A percentile compares a stretch with the other conserved stretches of the same genome.
phyloP scores from a whole-genome alignment of 2,797 vertebrate genomes.

The Enteromius fasciolatus region DNA sequence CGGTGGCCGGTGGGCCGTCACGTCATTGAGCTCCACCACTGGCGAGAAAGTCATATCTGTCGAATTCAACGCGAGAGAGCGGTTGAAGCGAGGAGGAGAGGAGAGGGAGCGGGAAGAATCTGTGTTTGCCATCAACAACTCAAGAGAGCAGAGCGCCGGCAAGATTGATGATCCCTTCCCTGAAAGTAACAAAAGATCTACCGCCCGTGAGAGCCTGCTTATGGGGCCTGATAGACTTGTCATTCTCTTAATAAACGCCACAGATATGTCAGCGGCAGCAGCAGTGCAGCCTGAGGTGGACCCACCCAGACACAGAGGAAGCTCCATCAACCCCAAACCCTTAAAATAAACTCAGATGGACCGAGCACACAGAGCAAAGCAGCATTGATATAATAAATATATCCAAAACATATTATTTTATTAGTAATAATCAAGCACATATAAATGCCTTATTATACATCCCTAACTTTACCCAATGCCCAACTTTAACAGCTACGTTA shows the following conservation, averaged over 20 bases:
- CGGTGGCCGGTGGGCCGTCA: conserved; percentile 73
- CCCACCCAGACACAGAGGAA: conserved; percentile 55
- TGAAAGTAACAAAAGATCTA: conserved; percentile 84
- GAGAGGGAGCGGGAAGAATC: conserved; percentile 62
- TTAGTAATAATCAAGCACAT: too few species aligned
- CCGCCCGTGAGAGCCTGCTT: conserved; percentile 83
- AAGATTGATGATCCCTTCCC: conserved; percentile 91
- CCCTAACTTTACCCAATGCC: neutral
- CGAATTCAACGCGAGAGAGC: conserved; percentile 62
- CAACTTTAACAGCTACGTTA: neutral
- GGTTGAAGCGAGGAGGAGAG: conserved; percentile 68
- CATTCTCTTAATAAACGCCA: conserved; percentile 89
- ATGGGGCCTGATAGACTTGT: conserved; percentile 92
- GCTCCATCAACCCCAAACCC: conserved; percentile 21
- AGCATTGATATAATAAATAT: neutral
- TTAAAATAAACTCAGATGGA: conserved; percentile 29
- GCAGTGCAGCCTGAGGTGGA: conserved; percentile 58
- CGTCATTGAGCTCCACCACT: conserved; percentile 75
- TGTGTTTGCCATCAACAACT: conserved; percentile 82
- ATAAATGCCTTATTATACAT: neutral
- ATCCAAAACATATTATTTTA: too few species aligned
- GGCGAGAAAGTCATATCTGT: conserved; percentile 77
- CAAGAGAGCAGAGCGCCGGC: conserved; percentile 83
- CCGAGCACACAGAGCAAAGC: neutral
- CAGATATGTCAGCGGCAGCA: conserved; percentile 79